Evolutionary conservation across 2,113 vertebrate species (phyloP).

Genomic region (Peucedramus taeniatus): DNA sequence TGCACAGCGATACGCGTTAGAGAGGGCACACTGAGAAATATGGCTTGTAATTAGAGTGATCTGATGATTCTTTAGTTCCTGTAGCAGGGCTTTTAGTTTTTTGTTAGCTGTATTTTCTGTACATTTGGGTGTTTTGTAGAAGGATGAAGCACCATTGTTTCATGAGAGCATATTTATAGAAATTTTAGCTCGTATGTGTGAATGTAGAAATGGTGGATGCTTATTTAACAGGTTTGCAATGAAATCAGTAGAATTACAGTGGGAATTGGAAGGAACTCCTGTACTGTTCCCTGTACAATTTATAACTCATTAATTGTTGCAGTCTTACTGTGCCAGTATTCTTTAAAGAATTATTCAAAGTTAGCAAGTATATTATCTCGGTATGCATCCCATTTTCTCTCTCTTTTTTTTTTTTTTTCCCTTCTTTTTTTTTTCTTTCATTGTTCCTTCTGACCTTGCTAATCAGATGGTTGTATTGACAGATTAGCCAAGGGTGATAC

Average conservation of each 20-base stretch:
- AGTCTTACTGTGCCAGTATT: background rate
- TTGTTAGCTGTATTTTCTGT: background rate
- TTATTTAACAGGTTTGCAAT: background rate
- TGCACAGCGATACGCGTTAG: background rate
- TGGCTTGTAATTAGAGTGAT: background rate
- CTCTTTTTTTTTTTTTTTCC: background rate
- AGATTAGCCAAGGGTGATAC: conserved; percentile 8
- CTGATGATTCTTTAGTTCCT: background rate
- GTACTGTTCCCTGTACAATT: background rate
- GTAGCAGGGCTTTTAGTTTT: background rate
- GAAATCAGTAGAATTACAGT: background rate
- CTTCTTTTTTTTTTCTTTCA: background rate
- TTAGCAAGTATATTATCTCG: background rate
- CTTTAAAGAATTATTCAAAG: background rate
- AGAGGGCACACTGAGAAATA: background rate
- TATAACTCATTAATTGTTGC: background rate
- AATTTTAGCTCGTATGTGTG: background rate
- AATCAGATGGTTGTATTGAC: conserved; percentile 20
- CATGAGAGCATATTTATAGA: background rate
- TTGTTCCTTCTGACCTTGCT: conserved; percentile 16
- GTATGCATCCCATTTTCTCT: background rate
- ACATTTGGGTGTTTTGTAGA: background rate
- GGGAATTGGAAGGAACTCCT: background rate
- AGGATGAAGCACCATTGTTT: background rate
- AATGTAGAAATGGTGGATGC: background rate